Evolutionary conservation across 2,797 vertebrate species (phyloP).

Genomic region (Myoxocephalus aenaeus): DNA sequence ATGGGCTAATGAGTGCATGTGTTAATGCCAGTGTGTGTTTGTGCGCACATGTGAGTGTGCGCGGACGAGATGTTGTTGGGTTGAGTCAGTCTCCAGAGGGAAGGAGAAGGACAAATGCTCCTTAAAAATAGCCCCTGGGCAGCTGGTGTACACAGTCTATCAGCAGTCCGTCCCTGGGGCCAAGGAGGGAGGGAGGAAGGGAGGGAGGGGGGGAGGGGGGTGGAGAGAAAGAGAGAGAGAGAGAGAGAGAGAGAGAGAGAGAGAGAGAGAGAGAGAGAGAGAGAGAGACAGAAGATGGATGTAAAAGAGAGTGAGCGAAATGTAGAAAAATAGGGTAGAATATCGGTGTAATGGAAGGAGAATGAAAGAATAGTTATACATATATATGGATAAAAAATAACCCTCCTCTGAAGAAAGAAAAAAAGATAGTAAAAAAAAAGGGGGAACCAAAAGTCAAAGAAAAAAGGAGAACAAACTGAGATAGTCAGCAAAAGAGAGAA

Average conservation of each 20-base stretch:
- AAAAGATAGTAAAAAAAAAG: constrained; percentile 27
- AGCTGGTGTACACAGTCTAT: constrained; percentile 88
- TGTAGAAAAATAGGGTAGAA: constrained; percentile 69
- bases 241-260: neutral
- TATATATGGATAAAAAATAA: constrained; percentile 49
- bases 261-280: constrained; percentile 14
- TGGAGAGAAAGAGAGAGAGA: constrained; percentile 56
- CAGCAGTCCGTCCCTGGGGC: constrained; percentile 84
- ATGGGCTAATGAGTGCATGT: constrained; percentile 85
- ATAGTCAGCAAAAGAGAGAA: constrained; percentile 62
- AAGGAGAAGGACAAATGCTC: constrained; percentile 87
- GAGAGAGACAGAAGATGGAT: constrained; percentile 59
- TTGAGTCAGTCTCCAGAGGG: constrained; percentile 85
- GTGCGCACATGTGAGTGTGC: constrained; percentile 69
- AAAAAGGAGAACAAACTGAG: constrained; percentile 60
- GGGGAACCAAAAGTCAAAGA: constrained; percentile 52
- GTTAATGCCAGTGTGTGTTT: constrained; percentile 81
- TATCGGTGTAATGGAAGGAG: constrained; percentile 59
- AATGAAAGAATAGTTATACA: constrained; percentile 22
- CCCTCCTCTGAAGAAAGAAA: constrained; percentile 32
- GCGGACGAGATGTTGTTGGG: constrained; percentile 80
- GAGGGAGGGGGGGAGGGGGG: constrained; percentile 20
- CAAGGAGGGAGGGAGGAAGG: constrained; percentile 66
- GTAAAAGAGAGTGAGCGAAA: constrained; percentile 67
- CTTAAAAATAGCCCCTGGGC: constrained; percentile 88